These are phyloP conservation scores for Dicyrtomina minuta DNA, from an alignment of 2,888 invertebrate genomes.

Conservation along the genomic window DNA sequence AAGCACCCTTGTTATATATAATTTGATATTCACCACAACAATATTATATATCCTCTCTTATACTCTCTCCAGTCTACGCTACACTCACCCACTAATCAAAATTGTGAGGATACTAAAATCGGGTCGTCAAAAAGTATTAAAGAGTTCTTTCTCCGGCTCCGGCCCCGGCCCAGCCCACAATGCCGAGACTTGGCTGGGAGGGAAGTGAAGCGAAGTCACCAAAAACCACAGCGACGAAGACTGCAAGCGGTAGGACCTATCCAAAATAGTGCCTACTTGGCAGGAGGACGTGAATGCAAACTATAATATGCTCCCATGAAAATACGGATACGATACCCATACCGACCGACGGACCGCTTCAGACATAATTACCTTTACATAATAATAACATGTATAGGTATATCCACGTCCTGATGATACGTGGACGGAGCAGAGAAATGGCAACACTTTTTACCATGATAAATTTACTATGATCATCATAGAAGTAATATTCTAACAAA, in stretches of 20 bases:
- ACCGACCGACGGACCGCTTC: no score
- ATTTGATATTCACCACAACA: no score
- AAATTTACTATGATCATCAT: slow-evolving; percentile 11
- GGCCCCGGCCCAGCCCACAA: not conserved
- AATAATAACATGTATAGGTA: no score
- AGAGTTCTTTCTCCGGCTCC: not conserved
- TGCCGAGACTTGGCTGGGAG: not conserved
- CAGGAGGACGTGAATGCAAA: not conserved
- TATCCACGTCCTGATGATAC: no score
- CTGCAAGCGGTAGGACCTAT: not conserved
- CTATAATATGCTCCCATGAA: not conserved
- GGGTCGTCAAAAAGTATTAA: not conserved
- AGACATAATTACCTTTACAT: no score
- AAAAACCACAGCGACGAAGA: not conserved
- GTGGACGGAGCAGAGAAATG: slow-evolving; percentile 1
- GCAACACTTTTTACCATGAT: slow-evolving; percentile 11
- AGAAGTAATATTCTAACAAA: slow-evolving; percentile 27
- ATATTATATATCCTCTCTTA: no score
- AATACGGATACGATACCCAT: no score
- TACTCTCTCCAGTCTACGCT: no score
- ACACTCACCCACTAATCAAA: not conserved
- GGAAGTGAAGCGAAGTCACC: not conserved
- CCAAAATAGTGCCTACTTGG: not conserved
- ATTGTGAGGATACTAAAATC: not conserved
- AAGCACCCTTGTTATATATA: no score